Conservation (phyloP, 2,888 invertebrate species). For the Homarus gammarus region DNA sequence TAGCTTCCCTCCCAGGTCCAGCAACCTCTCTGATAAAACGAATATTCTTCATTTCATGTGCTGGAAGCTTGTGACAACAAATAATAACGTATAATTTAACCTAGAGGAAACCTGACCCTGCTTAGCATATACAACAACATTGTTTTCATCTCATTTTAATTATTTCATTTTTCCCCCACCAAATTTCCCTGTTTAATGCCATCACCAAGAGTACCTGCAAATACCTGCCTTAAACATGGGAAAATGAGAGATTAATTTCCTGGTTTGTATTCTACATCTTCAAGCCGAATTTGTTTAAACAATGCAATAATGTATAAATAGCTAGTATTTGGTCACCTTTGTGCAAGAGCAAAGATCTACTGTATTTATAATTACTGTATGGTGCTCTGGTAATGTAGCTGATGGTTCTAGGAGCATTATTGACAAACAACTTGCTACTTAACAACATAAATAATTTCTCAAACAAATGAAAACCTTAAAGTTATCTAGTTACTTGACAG, state of each 20-base stretch:
- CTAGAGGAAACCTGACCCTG: neutral
- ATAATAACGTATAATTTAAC: neutral
- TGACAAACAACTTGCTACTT: neutral
- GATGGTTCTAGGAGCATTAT: slow-evolving; percentile 21
- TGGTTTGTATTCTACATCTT: neutral
- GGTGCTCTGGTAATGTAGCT: slow-evolving; percentile 19
- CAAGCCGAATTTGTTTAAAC: neutral
- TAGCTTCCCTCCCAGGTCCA: slow-evolving; percentile 56
- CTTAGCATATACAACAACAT: slow-evolving; percentile 30
- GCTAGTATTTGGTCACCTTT: neutral
- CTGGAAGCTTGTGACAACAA: slow-evolving; percentile 14
- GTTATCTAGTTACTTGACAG: neutral
- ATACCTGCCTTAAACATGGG: slow-evolving; percentile 45
- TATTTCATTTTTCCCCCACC: neutral
- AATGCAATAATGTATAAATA: slow-evolving; percentile 11
- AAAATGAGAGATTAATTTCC: slow-evolving; percentile 11
- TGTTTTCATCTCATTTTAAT: slow-evolving; percentile 5
- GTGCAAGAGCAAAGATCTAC: slow-evolving; percentile 24
- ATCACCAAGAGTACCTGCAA: slow-evolving; percentile 60
- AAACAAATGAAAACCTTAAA: neutral
- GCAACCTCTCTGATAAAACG: slow-evolving; percentile 5
- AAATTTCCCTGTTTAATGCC: slow-evolving; percentile 50
- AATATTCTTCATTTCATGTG: slow-evolving; percentile 20
- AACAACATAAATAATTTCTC: neutral
- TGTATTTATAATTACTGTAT: too few species aligned